A percentile compares a stretch with the other conserved stretches of the same genome.
Evolutionary conservation across 1,140 invertebrate genomes (phyloP).

Genomic region (Parasteatoda tepidariorum): DNA sequence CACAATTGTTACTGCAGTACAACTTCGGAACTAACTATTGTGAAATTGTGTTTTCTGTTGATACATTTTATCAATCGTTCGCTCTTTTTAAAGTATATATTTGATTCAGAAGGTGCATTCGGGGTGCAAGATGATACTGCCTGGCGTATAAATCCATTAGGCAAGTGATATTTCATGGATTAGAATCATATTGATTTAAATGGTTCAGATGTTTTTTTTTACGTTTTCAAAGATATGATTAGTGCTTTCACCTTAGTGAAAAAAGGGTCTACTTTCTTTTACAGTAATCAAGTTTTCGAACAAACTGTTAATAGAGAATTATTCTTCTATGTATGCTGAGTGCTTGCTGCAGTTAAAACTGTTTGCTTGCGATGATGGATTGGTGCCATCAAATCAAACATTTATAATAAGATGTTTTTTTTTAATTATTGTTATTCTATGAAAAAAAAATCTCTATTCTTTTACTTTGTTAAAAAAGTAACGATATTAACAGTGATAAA

Average conservation of each 20-base stretch:
- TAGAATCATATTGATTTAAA: background rate
- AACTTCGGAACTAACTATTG: background rate
- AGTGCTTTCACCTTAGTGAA: background rate
- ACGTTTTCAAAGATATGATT: background rate
- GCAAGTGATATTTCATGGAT: background rate
- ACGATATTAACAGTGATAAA: too few species aligned
- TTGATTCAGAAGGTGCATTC: conserved; percentile 27
- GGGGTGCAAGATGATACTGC: background rate
- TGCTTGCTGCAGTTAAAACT: background rate
- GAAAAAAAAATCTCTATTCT: too few species aligned
- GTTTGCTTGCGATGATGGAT: too few species aligned
- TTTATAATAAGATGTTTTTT: too few species aligned
- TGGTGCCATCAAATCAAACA: too few species aligned
- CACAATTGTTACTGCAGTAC: conserved; percentile 4
- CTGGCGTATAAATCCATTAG: background rate
- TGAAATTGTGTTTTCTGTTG: conserved; percentile 13
- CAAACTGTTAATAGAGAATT: background rate
- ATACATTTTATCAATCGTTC: background rate
- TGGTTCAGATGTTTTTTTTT: background rate
- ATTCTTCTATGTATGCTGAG: background rate
- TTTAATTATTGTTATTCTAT: too few species aligned
- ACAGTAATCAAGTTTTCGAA: background rate
- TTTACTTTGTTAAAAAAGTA: too few species aligned
- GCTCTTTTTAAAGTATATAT: conserved; percentile 5
- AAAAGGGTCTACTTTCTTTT: background rate